Evolutionary conservation across 2,113 vertebrate species (phyloP), one percentile per base, ranked within the genome.

Genomic region (Pseudorectes ferrugineus): DNA sequence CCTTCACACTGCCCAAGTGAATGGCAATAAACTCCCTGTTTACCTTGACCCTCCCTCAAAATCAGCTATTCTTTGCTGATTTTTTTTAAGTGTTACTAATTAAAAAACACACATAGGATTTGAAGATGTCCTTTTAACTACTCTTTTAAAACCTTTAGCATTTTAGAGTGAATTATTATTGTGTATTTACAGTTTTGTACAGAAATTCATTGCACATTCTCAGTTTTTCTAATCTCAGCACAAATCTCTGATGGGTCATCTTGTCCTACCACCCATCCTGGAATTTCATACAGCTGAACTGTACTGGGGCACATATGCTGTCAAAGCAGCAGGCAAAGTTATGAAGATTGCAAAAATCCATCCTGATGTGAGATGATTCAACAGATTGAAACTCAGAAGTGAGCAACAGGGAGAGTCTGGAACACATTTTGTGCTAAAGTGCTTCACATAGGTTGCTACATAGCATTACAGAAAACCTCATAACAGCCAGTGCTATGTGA

Each of bases 211-310:
- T 75, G 33, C 36, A 70, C 35, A 77, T 31, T 25, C 31, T 42
- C 33, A 71, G 33, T 52, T 92, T 89, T 74, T 62, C 61, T 77
- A 83, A 63, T 71, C 85, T 92, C 33, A 74, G 36, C n/a, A 75
- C 45, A 86, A 67, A 95, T 42, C 48, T 45, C 48, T 66, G 70
- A 61, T 26, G 36, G 48, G 42, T 85, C 22, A 15, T 68, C 93
- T 58, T 59, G 55, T 86, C 46, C 67, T 89, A 58, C 19, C 26
- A 76, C 21, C 38, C n/a, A 42, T 23, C 43, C 14, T 24, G 13
- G 66, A 91, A 89, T 45, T 49, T 73, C 79, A 38, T 38, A 31
- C 3, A 3, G 49, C 62, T 89, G 51, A 75, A 58, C 33, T 46
- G 24, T 29, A 29, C 31, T 10, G 21, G 23, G 45, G 24, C 23